Base-by-base conservation (phyloP, 1,140 invertebrate genomes). In the Drosophila albomicans region DNA sequence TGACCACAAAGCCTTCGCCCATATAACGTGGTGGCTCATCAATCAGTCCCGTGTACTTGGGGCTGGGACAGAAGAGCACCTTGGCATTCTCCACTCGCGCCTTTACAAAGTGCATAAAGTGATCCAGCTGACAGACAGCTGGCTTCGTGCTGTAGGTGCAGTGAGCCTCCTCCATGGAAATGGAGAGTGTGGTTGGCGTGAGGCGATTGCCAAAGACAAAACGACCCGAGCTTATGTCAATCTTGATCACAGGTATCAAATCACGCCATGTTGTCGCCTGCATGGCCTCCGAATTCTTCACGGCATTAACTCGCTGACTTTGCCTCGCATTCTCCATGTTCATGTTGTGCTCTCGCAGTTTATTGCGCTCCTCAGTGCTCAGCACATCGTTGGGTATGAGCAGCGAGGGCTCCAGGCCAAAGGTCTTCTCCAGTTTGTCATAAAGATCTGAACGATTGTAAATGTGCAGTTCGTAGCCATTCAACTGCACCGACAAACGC, bases 21-120 rank as follows among this genome's bases (percentile, higher is more conserved):
- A 99, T 99, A 79, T 97, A 99, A 38, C 99, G 93, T 1, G 99
- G 99, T 3, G 99, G 98, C 87, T 99, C 98, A 93, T 99, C 98
- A 2, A 96, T 95, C 93, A 98, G 95, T 2, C 97, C 97, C 1
- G 96, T 98, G 92, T 99, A 99, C 90, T 98, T 98, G 10, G 96
- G 97, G 94, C 97, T 98, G 11, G 97, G 97, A 30, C 97, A 98
- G 71, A 99, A 94, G 93, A 99, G 97, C 1, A 99, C 96, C 93
- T 97, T 97, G 78, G 98, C 97, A 93, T 99, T 99, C 92, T 99
- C 98, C 8, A 97, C 96, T 92, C 97, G 98, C 61, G 97, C 97
- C 92, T 98, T 99, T 6, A 98, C 95, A 81, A 99, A 97, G 93
- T 99, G 98, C 97, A 99, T 99, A 75, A 99, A 98, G 93, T 97